phyloP scores from a whole-genome alignment of 2,113 vertebrate species.

The Polypterus senegalus region DNA sequence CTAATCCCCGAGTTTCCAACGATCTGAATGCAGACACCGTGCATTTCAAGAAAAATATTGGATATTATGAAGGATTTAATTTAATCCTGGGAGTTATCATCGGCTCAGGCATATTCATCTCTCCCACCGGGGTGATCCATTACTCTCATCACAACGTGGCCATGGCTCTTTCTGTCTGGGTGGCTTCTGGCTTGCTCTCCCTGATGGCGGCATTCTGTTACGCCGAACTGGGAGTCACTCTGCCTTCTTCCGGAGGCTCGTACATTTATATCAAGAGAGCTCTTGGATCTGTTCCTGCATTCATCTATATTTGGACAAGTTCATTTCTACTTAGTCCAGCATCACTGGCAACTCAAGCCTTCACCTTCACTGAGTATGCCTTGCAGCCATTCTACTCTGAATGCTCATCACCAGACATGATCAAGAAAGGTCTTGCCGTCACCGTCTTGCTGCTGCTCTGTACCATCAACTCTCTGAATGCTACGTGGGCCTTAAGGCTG shows the following conservation, averaged over 20 bases:
- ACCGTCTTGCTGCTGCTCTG: neutral
- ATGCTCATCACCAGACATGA: neutral
- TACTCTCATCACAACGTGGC: neutral
- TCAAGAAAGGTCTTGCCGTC: neutral
- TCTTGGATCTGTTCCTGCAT: neutral
- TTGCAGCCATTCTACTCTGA: neutral
- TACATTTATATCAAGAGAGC: neutral
- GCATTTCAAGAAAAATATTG: neutral
- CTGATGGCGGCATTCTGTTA: neutral
- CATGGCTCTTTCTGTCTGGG: neutral
- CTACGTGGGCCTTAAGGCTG: neutral
- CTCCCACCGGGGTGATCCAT: neutral
- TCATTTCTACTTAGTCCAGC: neutral
- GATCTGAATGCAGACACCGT: neutral
- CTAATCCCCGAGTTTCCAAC: too few species aligned
- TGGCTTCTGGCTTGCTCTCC: neutral
- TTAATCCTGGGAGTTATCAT: neutral
- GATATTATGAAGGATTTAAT: neutral
- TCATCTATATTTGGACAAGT: neutral
- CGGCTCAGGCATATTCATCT: neutral
- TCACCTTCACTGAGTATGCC: neutral
- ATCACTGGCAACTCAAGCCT: neutral
- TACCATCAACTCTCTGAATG: neutral
- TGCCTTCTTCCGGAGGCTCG: neutral
- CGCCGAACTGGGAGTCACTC: neutral